phyloP scores from a whole-genome alignment of 2,888 invertebrate genomes.

The Apodemia mormo region DNA sequence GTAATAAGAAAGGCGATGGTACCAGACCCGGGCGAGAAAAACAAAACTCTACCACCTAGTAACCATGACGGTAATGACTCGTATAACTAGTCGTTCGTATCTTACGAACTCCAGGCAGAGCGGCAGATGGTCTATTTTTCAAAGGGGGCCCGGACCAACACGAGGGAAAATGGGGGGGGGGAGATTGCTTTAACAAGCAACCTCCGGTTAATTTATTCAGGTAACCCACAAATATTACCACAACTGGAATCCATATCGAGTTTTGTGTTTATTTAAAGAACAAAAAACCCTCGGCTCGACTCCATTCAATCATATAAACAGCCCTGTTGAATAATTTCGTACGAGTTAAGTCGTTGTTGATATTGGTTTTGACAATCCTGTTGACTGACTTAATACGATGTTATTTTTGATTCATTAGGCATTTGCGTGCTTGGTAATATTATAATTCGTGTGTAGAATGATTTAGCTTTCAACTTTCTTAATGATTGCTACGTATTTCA shows the following conservation, averaged over 20 bases:
- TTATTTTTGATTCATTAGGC: constrained; percentile 13
- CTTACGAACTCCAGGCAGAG: no score
- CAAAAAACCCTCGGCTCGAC: constrained; percentile 19
- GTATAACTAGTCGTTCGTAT: no score
- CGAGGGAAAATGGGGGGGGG: no score
- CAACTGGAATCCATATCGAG: background rate
- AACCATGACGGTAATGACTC: no score
- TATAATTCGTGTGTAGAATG: background rate
- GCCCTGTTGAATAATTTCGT: constrained; percentile 23
- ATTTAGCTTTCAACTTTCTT: background rate
- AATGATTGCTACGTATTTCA: background rate
- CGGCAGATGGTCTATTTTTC: no score
- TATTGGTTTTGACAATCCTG: constrained; percentile 23
- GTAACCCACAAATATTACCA: no score
- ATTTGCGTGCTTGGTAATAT: background rate
- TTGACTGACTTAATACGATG: background rate
- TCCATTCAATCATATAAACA: constrained; percentile 24
- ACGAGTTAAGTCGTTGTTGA: constrained; percentile 19
- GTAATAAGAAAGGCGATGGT: no score
- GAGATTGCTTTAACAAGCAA: background rate
- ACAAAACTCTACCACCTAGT: no score
- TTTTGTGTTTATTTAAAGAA: constrained; percentile 21
- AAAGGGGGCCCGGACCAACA: no score
- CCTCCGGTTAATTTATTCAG: no score
- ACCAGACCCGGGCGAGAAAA: no score